Conservation (phyloP, 2,797 vertebrate genomes). For the Bradypodion pumilum region DNA sequence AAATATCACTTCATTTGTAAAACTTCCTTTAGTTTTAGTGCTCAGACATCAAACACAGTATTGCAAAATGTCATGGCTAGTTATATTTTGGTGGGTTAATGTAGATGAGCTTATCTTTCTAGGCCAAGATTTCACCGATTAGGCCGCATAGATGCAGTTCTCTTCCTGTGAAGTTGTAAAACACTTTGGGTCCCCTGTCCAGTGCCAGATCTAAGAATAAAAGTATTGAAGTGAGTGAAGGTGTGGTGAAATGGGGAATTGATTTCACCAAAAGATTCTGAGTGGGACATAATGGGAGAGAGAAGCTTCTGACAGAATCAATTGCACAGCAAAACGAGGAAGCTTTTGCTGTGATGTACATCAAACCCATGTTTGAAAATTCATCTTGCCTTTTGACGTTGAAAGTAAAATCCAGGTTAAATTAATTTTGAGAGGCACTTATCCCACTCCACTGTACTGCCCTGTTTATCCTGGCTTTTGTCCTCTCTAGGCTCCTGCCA, state of each 20-base stretch:
- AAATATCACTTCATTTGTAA: neutral
- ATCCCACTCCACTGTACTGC: neutral
- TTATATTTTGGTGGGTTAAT: neutral
- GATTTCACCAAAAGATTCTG: neutral
- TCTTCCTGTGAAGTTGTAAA: neutral
- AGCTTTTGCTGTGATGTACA: neutral
- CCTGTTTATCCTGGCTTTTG: neutral
- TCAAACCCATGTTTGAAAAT: neutral
- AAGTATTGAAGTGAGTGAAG: neutral
- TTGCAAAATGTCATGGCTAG: neutral
- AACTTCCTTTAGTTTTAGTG: neutral
- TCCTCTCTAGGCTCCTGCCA: neutral
- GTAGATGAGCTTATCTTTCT: neutral
- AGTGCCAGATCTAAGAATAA: neutral
- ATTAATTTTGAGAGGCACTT: neutral
- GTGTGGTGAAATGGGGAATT: neutral
- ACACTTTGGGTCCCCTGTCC: neutral
- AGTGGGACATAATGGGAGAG: neutral
- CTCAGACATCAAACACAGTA: neutral
- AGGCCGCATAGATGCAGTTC: neutral
- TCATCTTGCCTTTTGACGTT: neutral
- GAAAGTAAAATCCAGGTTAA: neutral
- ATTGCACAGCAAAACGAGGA: neutral
- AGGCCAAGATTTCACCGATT: neutral
- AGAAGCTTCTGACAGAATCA: neutral